Evolutionary conservation across 2,888 invertebrate genomes (phyloP), one percentile per base, ranked within the genome.

Genomic region (Drosophila nr. perissopoda): DNA sequence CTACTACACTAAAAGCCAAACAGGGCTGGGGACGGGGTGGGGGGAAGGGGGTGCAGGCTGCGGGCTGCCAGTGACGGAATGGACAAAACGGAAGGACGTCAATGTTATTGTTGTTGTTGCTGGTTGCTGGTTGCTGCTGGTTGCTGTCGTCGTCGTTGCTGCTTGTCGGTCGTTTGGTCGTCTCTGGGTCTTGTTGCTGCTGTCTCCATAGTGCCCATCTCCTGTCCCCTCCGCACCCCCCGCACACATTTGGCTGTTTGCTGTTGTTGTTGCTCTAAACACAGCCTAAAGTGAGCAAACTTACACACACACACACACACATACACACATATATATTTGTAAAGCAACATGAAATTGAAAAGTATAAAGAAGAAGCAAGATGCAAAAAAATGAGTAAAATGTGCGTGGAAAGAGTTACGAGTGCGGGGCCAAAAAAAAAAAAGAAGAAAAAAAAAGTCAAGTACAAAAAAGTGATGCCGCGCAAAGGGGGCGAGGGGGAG

Each of bases 81-180:
- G 73, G 73, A 73, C 77, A 62, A 60, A 78, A 66, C 74, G 78
- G 78, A 77, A 78, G 74, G 70, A 74, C 74, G 42, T 66, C 54
- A 48, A 60, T 61, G 63, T 60, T 21, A 57, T 27, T 54, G 61
- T 53, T 67, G 58, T 29, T 48, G 51, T 25, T 33, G 58, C 40
- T 49, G 29, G 42, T 1, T 45, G 45, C 7, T 45, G 45, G 45
- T 8, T 40, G 38, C 38, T 38, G 40, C 40, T 40, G 40, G 40
- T 40, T 40, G 18, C n/a, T 40, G 40, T n/a, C n/a, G 40, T n/a
- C n/a, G 40, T 38, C 16, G 45, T 16, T 8, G 45, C 25, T 16
- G 25, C 25, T 45, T 45, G 25, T 45, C 45, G 25, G 45, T 36
- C 40, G 54, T 56, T 59, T 58, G 40, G 36, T 60, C 59, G 70